Conservation (phyloP, 1,140 invertebrate genomes). For the Frieseomelitta varia region DNA sequence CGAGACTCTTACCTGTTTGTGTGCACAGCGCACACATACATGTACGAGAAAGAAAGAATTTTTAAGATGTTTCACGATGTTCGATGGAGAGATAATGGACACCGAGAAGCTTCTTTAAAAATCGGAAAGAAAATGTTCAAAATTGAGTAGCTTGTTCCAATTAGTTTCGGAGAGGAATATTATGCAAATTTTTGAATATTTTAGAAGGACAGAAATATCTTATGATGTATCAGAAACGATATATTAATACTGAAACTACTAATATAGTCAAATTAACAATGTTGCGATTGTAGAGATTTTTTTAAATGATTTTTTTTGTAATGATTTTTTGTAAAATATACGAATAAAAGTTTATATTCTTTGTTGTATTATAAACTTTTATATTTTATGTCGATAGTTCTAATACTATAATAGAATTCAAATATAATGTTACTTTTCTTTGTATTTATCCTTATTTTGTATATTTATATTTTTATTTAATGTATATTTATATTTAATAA, state of each 20-base stretch:
- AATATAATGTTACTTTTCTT: background rate
- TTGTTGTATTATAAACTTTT: no score
- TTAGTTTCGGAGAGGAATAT: background rate
- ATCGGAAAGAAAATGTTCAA: background rate
- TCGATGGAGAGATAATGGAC: conserved; percentile 4
- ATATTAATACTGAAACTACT: background rate
- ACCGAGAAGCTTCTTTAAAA: background rate
- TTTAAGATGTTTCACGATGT: conserved; percentile 21
- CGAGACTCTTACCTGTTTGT: background rate
- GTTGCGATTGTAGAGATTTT: no score
- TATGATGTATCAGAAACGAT: background rate
- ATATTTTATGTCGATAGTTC: no score
- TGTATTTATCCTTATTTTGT: background rate
- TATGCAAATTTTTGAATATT: background rate
- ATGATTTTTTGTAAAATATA: no score
- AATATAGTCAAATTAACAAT: background rate
- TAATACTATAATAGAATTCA: background rate
- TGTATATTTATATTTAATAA: no score
- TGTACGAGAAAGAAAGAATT: background rate
- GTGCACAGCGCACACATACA: background rate
- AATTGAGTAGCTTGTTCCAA: background rate
- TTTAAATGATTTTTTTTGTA: no score
- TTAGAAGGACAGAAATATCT: background rate
- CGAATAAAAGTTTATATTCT: no score
- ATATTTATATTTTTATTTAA: background rate